Conservation (phyloP, 2,113 vertebrate genomes). For the Platichthys flesus region DNA sequence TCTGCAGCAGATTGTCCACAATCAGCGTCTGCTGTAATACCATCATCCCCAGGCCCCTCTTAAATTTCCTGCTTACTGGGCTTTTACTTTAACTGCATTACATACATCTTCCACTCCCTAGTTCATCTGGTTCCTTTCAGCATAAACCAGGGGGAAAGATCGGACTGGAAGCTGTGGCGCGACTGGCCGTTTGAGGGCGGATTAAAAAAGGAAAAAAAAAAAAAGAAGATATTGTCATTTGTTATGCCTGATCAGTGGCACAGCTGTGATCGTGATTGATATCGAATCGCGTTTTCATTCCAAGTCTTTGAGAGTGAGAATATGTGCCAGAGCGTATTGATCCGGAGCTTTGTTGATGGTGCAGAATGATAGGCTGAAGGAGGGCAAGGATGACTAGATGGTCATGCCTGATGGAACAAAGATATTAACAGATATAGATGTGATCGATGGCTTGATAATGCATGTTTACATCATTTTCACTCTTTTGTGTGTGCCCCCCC, state of each 20-base stretch:
- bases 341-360: constrained; percentile 64
- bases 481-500: constrained; percentile 19
- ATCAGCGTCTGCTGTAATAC: constrained; percentile 74
- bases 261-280: constrained; percentile 66
- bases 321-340: constrained; percentile 71
- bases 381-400: constrained; percentile 51
- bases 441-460: constrained; percentile 58
- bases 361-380: constrained; percentile 52
- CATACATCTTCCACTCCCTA: constrained; percentile 68
- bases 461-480: constrained; percentile 36
- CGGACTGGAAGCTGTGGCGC: constrained; percentile 38
- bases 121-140: constrained; percentile 76
- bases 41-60: constrained; percentile 74
- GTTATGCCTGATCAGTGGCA: constrained; percentile 52
- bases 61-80: constrained; percentile 79
- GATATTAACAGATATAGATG: constrained; percentile 57
- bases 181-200: constrained; percentile 42
- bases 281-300: constrained; percentile 70
- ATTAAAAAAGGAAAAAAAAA: constrained; percentile 46
- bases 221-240: constrained; percentile 39
- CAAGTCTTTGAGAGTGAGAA: constrained; percentile 65
- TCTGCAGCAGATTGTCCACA: constrained; percentile 72
- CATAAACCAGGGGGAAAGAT: constrained; percentile 63
- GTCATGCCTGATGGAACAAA: constrained; percentile 60
- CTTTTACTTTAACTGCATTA: constrained; percentile 82